Conservation (phyloP, 2,113 vertebrate genomes). For the Semicossyphus pulcher region DNA sequence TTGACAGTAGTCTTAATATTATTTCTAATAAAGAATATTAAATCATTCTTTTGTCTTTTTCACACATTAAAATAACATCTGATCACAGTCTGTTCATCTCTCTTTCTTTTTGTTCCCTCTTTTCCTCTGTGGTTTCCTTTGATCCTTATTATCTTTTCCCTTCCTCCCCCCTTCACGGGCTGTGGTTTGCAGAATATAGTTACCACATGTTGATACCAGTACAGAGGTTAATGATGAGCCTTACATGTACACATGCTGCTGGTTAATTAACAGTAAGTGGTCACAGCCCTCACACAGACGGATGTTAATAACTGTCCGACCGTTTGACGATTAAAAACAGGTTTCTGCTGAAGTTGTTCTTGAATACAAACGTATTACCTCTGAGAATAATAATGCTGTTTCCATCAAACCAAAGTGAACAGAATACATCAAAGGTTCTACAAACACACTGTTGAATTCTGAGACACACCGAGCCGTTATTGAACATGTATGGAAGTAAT, state of each 20-base stretch:
- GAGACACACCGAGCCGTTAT: too few relatives aligned
- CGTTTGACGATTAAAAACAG: too few relatives aligned
- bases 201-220: conserved; percentile 30
- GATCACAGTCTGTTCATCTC: too few relatives aligned
- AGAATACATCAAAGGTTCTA: too few relatives aligned
- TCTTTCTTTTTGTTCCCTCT: not conserved
- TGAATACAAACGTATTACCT: too few relatives aligned
- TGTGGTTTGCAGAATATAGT: conserved; percentile 34
- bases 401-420: too few relatives aligned
- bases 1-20: not conserved
- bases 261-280: conserved; percentile 17
- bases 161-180: not conserved
- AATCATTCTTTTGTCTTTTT: not conserved
- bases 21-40: not conserved
- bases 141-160: not conserved
- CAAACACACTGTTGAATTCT: too few relatives aligned
- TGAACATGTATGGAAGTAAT: too few relatives aligned
- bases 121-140: conserved; percentile 1
- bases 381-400: too few relatives aligned
- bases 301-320: too few relatives aligned
- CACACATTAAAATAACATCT: not conserved
- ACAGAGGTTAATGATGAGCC: conserved; percentile 14
- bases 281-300: conserved; percentile 9
- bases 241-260: conserved; percentile 25
- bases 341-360: too few relatives aligned